A percentile compares a stretch with the other conserved stretches of the same genome.
These are phyloP conservation scores for Nerophis ophidion DNA, from an alignment of 2,113 vertebrate species.

Conservation along the genomic window DNA sequence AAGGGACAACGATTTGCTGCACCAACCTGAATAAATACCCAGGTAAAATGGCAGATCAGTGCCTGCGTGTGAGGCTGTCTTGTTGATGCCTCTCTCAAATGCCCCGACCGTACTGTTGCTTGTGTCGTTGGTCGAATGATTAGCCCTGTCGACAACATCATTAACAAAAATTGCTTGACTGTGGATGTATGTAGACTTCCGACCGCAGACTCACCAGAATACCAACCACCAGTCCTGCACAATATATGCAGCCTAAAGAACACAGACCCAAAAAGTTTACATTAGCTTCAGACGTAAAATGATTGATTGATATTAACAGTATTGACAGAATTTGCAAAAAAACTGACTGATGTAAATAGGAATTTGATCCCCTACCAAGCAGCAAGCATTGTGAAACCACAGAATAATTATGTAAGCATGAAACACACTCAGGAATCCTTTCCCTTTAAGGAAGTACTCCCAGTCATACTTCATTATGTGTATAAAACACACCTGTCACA, in stretches of 20 bases:
- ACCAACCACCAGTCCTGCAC: conserved; percentile 94
- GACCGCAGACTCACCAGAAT: conserved; percentile 75
- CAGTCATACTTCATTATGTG: too few relatives aligned
- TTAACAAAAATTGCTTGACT: not conserved
- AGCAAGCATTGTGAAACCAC: too few relatives aligned
- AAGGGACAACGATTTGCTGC: not conserved
- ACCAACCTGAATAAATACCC: conserved; percentile 81
- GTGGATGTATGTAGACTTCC: conserved; percentile 9
- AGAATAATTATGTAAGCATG: too few relatives aligned
- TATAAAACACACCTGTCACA: too few relatives aligned
- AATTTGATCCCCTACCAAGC: too few relatives aligned
- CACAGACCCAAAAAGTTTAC: not conserved
- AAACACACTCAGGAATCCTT: too few relatives aligned
- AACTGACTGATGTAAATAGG: too few relatives aligned
- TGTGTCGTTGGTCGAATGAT: conserved; percentile 13
- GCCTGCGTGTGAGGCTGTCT: conserved; percentile 21
- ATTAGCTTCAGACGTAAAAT: too few relatives aligned
- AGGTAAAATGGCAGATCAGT: conserved; percentile 77
- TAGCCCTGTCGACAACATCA: conserved; percentile 45
- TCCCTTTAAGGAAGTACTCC: too few relatives aligned
- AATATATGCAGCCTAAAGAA: conserved; percentile 72
- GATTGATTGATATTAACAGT: too few relatives aligned
- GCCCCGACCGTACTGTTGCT: conserved; percentile 15
- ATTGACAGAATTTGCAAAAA: too few relatives aligned
- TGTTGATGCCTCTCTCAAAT: conserved; percentile 22